These are phyloP conservation scores for Sebastes steindachneri DNA, from an alignment of 2,797 vertebrate species.

Conservation along the genomic window DNA sequence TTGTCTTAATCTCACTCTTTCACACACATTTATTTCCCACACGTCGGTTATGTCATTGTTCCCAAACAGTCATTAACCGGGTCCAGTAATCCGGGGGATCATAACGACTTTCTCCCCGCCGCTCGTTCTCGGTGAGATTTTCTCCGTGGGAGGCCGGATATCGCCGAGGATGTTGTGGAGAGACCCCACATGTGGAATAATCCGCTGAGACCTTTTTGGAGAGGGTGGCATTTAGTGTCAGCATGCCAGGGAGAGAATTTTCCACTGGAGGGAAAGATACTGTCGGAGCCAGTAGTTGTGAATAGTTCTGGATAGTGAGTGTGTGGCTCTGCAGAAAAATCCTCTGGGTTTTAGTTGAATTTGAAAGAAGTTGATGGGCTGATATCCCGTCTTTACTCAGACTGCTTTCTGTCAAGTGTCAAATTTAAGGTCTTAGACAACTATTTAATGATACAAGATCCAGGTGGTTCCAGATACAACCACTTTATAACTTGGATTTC, in stretches of 20 bases:
- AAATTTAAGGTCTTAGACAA: background rate
- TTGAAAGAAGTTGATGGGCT: background rate
- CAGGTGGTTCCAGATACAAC: background rate
- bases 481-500: background rate
- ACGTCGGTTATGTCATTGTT: constrained; percentile 46
- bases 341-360: background rate
- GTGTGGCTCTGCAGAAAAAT: constrained; percentile 3
- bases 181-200: constrained; percentile 72
- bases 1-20: constrained; percentile 29
- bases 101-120: constrained; percentile 29
- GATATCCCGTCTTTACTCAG: background rate
- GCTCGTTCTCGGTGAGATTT: constrained; percentile 38
- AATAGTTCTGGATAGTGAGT: background rate
- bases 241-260: constrained; percentile 38
- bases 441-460: background rate
- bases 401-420: background rate
- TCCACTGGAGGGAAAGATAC: constrained; percentile 8
- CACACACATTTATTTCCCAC: constrained; percentile 56
- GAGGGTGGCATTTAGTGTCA: constrained; percentile 37
- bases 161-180: constrained; percentile 17
- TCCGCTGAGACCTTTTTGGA: constrained; percentile 40
- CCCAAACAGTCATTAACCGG: constrained; percentile 80
- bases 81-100: constrained; percentile 44
- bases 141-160: constrained; percentile 65
- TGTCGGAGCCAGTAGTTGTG: background rate